Conservation (phyloP, 2,888 invertebrate species). For the Aphodius sticticus region DNA sequence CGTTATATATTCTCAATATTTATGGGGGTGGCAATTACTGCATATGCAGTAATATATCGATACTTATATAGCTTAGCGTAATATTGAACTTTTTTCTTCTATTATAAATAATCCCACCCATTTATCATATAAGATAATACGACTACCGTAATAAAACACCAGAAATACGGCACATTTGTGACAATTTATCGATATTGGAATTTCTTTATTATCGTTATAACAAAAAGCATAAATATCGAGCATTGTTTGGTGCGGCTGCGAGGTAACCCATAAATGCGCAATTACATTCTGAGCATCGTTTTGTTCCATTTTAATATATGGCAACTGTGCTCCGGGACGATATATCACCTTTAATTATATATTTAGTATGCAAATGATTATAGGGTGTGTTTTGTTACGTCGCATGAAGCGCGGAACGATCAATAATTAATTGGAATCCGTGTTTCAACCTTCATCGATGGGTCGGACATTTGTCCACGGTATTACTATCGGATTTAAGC, state of each 20-base stretch:
- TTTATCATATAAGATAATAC: neutral
- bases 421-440: neutral
- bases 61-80: neutral
- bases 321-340: neutral
- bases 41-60: too few relatives aligned
- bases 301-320: neutral
- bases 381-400: neutral
- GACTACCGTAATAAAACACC: neutral
- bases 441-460: neutral
- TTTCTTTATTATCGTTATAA: slow-evolving; percentile 4
- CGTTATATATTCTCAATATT: too few relatives aligned
- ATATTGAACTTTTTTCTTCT: neutral
- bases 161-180: neutral
- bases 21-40: too few relatives aligned
- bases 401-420: neutral
- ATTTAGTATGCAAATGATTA: neutral
- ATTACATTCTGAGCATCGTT: neutral
- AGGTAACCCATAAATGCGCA: neutral
- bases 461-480: neutral
- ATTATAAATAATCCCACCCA: neutral
- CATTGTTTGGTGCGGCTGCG: neutral
- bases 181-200: neutral
- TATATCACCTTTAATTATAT: neutral
- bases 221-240: neutral
- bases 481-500: neutral